Evolutionary conservation across 1,140 invertebrate genomes (phyloP).

Genomic region (Homalodisca vitripennis): DNA sequence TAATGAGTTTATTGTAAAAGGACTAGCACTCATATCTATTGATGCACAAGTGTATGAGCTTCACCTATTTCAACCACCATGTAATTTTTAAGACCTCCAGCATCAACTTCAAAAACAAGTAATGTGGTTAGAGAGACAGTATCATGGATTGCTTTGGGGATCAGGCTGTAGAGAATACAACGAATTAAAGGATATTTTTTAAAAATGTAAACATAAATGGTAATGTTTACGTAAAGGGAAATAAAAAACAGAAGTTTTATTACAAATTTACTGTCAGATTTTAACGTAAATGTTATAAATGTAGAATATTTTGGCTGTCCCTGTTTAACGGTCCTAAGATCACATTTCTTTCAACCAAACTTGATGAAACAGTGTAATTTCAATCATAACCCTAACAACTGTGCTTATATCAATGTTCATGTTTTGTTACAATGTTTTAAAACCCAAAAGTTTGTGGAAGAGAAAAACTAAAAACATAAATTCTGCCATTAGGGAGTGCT

Average conservation of each 20-base stretch:
- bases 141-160: not conserved
- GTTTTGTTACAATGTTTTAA: slow-evolving; percentile 6
- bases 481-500: not conserved
- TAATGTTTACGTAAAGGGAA: slow-evolving; percentile 9
- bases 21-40: not conserved
- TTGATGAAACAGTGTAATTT: slow-evolving; percentile 1
- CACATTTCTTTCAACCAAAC: not conserved
- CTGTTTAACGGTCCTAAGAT: not conserved
- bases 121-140: not conserved
- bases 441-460: not conserved
- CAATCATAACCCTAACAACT: not conserved
- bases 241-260: not conserved
- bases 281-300: slow-evolving; percentile 1
- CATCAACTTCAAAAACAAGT: not conserved
- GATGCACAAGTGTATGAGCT: slow-evolving; percentile 8
- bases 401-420: slow-evolving; percentile 14
- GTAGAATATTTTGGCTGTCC: slow-evolving; percentile 9
- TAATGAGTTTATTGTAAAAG: slow-evolving; percentile 16
- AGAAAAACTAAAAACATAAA: not conserved
- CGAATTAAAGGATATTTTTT: slow-evolving; percentile 5
- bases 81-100: not conserved
- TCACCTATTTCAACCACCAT: slow-evolving; percentile 1
- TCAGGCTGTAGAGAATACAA: not conserved
- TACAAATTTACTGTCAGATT: not conserved
- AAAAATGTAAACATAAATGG: not conserved